Percentiles rank a stretch among this genome's conserved stretches.
These are phyloP conservation scores for Acanthopagrus latus DNA, from an alignment of 2,797 vertebrate genomes.

Conservation along the genomic window DNA sequence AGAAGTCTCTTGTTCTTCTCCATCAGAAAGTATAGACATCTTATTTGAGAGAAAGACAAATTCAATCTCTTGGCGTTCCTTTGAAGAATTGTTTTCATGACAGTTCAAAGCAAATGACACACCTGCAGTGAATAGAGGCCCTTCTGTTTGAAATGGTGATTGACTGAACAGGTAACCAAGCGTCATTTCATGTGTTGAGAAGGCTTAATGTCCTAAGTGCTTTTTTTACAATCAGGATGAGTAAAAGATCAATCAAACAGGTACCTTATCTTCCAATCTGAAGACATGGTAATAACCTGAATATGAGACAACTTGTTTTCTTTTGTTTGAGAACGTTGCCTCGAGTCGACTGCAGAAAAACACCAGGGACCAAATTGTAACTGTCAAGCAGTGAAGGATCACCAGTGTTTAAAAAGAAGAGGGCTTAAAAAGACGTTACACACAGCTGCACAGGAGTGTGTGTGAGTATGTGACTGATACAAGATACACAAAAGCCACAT, in stretches of 20 bases:
- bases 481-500: too few relatives aligned
- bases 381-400: not conserved
- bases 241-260: not conserved
- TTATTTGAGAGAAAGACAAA: not conserved
- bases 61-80: not conserved
- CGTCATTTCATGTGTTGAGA: not conserved
- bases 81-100: not conserved
- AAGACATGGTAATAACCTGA: not conserved
- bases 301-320: not conserved
- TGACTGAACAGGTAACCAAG: not conserved
- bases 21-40: not conserved
- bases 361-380: not conserved
- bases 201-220: not conserved
- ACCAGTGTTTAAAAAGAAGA: not conserved
- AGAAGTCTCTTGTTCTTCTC: slow-evolving; percentile 3
- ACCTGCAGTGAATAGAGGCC: not conserved
- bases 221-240: not conserved
- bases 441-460: too few relatives aligned
- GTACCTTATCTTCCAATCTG: not conserved
- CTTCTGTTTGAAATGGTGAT: not conserved
- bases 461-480: too few relatives aligned
- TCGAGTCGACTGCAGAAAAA: not conserved
- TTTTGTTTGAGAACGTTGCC: not conserved
- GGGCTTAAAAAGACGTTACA: not conserved
- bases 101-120: slow-evolving; percentile 11